Conservation (phyloP, 2,797 vertebrate genomes). For the Hozukius guyotensis region DNA sequence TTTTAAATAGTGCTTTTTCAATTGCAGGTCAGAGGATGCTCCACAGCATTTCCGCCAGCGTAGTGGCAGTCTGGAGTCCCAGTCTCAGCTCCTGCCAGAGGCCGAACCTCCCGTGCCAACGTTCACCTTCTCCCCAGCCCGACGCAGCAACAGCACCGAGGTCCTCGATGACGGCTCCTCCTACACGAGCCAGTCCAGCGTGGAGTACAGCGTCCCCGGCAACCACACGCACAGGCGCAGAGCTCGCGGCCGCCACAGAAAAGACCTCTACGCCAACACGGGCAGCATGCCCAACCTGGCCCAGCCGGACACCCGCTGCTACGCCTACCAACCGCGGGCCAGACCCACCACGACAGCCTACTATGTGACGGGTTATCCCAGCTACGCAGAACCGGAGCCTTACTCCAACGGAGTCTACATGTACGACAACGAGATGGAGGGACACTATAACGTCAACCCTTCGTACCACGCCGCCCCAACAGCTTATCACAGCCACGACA, state of each 20-base stretch:
- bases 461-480: conserved; percentile 76
- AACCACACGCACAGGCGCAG: conserved; percentile 84
- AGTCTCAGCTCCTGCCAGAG: conserved; percentile 86
- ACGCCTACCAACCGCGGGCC: conserved; percentile 78
- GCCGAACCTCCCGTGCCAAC: conserved; percentile 74
- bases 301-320: conserved; percentile 85
- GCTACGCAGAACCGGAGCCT: conserved; percentile 83
- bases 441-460: conserved; percentile 93
- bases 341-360: conserved; percentile 88
- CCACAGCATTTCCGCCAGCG: conserved; percentile 89
- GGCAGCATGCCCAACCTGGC: conserved; percentile 98
- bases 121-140: conserved; percentile 79
- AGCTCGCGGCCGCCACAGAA: conserved; percentile 87
- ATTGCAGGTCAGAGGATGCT: conserved; percentile 83
- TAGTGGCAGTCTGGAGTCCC: conserved; percentile 95
- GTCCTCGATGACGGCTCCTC: conserved; percentile 94
- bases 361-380: conserved; percentile 88
- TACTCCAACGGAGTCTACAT: conserved; percentile 85
- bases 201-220: conserved; percentile 86
- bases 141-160: conserved; percentile 96
- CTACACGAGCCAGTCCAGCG: conserved; percentile 96
- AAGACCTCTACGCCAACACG: conserved; percentile 86
- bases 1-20: not conserved
- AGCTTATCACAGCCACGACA: conserved; percentile 80
- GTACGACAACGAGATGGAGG: conserved; percentile 91